Evolutionary conservation across 1,140 invertebrate genomes (phyloP), one percentile per base, ranked within the genome.

Genomic region (Plodia interpunctella): DNA sequence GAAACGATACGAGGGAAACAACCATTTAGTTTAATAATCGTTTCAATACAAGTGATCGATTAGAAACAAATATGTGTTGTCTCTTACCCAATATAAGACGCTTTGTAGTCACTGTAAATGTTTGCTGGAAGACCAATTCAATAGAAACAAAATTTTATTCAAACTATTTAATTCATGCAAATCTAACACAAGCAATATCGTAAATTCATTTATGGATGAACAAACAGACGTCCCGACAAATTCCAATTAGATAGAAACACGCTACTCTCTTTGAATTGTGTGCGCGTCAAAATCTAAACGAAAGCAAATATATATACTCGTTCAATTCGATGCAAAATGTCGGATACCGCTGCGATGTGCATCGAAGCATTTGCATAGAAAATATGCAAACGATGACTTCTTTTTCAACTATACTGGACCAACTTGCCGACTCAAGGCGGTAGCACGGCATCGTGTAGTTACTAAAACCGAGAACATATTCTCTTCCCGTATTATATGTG

Each of bases 321-420:
- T 61, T 68, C n/a, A 57, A 50, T 55, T 58, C 13, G 60, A 60
- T 62, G 51, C 57, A 62, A 62, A 65, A 64, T 63, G 66, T 66
- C 59, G 57, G 63, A 70, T 76, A 66, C 64, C 56, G 60, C 35
- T 58, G 56, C 63, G 56, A 55, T 44, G 19, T 51, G 59, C 59
- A 55, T 57, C 65, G 64, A 67, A 63, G 53, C 62, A 78, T 79
- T 83, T 80, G 78, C 75, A 83, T 81, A 62, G 68, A 74, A 71
- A 81, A 80, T 75, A 75, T 78, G 38, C 15, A 4, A n/a, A 4
- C 38, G 38, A 44, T 15, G 38, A 44, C 38, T n/a, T 44, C 32
- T 35, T 35, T 3, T 44, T 44, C 13, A 2, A 17, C 13, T 44
- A 44, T 2, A 15, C 38, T 44, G 38, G 38, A 35, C 32, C 4